Evolutionary conservation across 2,797 vertebrate genomes (phyloP), one percentile per base, ranked within the genome.

Genomic region (Epinephelus coioides): DNA sequence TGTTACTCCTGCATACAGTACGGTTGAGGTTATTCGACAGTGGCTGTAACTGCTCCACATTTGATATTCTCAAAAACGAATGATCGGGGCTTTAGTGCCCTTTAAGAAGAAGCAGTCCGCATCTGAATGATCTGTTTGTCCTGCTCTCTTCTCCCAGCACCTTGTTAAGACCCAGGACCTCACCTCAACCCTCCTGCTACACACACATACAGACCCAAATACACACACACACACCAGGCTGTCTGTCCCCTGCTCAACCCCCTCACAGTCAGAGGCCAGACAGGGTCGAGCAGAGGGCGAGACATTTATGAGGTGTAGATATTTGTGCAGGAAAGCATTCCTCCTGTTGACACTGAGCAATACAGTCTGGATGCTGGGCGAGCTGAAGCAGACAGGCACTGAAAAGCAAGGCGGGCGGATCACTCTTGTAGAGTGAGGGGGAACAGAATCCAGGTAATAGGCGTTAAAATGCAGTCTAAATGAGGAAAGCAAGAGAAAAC

Each of bases 241-340:
- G 78, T 55, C 73, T 85, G 91, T 89, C 88, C 92, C 85, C 79
- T 73, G 68, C 73, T 83, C 85, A 82, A 88, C 89, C 89, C 76
- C 76, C 63, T 88, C 82, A 69, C 86, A 91, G 88, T 91, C 91
- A 89, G 81, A 85, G 92, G 91, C 90, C 90, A 89, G 91, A 92
- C 88, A 76, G 92, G 92, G 93, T 94, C 93, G 88, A 89, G 76
- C 86, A 81, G 91, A 91, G 90, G 92, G 91, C 60, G 89, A 94
- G 94, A 94, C 92, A 86, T 95, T 95, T 95, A 95, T 93, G 93
- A 94, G 93, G 93, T 95, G 94, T 86, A 91, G 91, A 93, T 92
- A 93, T 94, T 94, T 94, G 92, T 88, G 88, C 92, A 89, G 90
- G 89, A 91, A 94, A 89, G 89, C 93, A 90, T 93, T 91, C 89